A percentile compares a stretch with the other conserved stretches of the same genome.
Conservation (phyloP, 2,797 vertebrate genomes). For the Vireo griseus region DNA sequence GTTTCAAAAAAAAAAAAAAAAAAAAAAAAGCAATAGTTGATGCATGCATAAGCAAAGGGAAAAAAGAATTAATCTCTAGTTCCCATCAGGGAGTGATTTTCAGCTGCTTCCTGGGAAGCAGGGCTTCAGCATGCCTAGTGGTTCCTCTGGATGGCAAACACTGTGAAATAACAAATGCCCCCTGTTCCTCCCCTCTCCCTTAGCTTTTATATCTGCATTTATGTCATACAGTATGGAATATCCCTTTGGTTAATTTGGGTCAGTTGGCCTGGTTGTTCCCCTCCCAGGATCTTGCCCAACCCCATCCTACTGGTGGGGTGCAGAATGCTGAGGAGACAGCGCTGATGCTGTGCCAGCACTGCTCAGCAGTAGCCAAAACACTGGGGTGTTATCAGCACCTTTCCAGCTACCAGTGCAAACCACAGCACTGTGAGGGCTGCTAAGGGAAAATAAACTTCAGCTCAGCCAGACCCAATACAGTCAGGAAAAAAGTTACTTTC, state of each 20-base stretch:
- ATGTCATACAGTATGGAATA: rapidly evolving
- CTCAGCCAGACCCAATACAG: neutral
- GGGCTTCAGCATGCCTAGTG: rapidly evolving
- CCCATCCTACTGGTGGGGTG: neutral
- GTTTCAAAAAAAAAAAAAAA: neutral
- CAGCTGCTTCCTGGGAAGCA: neutral
- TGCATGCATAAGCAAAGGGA: neutral
- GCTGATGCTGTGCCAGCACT: neutral
- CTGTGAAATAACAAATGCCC: neutral
- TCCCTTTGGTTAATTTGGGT: neutral
- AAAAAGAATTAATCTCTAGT: neutral
- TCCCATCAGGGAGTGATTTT: rapidly evolving
- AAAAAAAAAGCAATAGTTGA: neutral
- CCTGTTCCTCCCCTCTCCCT: too few species aligned
- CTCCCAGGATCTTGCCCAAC: neutral
- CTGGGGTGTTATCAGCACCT: neutral
- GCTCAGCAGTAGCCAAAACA: neutral
- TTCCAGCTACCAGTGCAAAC: neutral
- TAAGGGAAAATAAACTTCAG: neutral
- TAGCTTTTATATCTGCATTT: neutral
- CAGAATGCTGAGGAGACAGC: neutral
- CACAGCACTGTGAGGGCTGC: neutral
- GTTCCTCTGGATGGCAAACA: neutral
- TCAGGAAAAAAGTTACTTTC: neutral
- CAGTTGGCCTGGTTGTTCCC: neutral